Conservation (phyloP, 2,113 vertebrate species). For the Lynx canadensis region DNA sequence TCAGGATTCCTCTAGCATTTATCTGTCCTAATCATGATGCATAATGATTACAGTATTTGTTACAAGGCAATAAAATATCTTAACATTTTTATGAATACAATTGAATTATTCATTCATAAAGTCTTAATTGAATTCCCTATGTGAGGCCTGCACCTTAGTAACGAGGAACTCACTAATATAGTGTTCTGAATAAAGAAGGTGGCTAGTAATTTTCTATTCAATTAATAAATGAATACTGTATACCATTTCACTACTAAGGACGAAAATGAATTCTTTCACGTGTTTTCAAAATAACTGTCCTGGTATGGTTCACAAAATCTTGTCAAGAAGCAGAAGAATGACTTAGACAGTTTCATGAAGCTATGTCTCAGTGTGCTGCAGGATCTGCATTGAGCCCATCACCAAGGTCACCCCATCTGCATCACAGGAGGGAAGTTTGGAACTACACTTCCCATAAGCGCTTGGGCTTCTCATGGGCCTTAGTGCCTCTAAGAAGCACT, state of each 20-base stretch:
- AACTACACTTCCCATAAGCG: slow-evolving; percentile 1
- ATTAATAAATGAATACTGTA: background rate
- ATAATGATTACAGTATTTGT: background rate
- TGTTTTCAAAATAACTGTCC: slow-evolving; percentile 13
- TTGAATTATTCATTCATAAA: slow-evolving; percentile 26
- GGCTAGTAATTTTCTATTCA: background rate
- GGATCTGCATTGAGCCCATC: background rate
- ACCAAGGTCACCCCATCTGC: background rate
- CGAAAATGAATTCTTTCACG: background rate
- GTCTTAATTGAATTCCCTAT: background rate
- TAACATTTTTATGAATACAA: background rate
- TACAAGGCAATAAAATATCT: background rate
- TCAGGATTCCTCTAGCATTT: background rate
- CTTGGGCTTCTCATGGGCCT: background rate
- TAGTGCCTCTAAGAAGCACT: background rate
- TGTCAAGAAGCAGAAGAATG: background rate
- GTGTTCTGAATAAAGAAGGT: background rate
- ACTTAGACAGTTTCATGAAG: background rate
- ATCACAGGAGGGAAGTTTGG: background rate
- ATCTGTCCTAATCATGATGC: background rate
- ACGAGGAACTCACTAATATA: background rate
- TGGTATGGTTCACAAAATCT: background rate
- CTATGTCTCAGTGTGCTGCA: background rate
- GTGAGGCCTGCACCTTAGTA: background rate
- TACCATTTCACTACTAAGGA: background rate